phyloP scores from a whole-genome alignment of 2,888 invertebrate species.

The Lagria hirta region DNA sequence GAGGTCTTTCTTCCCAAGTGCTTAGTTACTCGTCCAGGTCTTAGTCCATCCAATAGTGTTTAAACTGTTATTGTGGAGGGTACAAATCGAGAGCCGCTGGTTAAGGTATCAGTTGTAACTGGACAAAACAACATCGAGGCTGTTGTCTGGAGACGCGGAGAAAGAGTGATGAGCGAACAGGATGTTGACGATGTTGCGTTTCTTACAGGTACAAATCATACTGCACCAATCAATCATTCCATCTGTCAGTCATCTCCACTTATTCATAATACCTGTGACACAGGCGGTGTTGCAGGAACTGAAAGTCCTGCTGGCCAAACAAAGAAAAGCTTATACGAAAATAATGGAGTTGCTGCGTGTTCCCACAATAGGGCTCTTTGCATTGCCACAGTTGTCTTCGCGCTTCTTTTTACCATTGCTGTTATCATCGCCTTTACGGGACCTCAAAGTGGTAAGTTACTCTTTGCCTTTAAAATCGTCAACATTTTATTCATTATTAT shows the following conservation, averaged over 20 bases:
- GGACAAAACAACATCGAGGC: conserved; percentile 55
- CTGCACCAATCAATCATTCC: conserved; percentile 44
- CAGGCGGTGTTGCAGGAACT: conserved; percentile 58
- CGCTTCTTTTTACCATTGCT: conserved; percentile 78
- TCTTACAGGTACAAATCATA: conserved; percentile 70
- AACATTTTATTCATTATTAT: too few species aligned
- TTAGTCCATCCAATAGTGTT: conserved; percentile 30
- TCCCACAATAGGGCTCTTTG: conserved; percentile 83
- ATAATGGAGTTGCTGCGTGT: conserved; percentile 80
- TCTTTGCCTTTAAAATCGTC: too few species aligned
- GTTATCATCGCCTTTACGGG: conserved; percentile 89
- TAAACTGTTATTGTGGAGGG: conserved; percentile 50
- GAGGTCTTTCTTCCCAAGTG: conserved; percentile 27
- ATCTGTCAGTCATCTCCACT: conserved; percentile 48
- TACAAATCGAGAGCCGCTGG: conserved; percentile 50
- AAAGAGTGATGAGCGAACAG: conserved; percentile 79
- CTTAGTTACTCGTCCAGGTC: conserved; percentile 24
- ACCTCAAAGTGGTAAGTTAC: conserved; percentile 75
- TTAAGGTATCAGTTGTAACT: conserved; percentile 55
- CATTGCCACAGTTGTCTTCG: conserved; percentile 77
- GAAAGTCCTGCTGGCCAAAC: conserved; percentile 64
- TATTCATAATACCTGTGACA: conserved; percentile 53
- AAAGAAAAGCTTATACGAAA: conserved; percentile 70
- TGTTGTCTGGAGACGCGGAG: conserved; percentile 55
- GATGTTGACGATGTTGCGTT: conserved; percentile 92